Evolutionary conservation across 2,113 vertebrate species (phyloP), one percentile per base, ranked within the genome.

Genomic region (Morone chrysops): DNA sequence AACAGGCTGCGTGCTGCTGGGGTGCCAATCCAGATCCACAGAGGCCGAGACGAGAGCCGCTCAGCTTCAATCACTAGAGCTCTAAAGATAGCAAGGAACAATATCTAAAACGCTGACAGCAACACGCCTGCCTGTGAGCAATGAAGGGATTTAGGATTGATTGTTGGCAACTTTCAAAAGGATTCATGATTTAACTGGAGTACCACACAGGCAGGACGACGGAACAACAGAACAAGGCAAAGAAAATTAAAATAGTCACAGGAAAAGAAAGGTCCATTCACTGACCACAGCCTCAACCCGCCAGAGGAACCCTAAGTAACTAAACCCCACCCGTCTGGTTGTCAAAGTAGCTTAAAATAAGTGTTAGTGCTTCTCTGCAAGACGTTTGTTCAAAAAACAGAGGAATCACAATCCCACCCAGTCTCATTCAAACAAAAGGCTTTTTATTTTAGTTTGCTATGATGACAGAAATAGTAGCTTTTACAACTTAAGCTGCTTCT

Each of bases 1-100:
- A 91, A 86, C 66, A 1, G 69, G 78, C 80, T 7, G 80, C 20
- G n/a, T 54, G 82, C 72, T 62, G 76, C 78, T 16, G 7, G 31
- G 67, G 69, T 36, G 75, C 73, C 7, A 84, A 81, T 84, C 81
- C 83, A 77, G n/a, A 71, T 54, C 83, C 84, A 69, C 10, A 47
- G n/a, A 74, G 47, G 14, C 10, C 7, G 3, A 73, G 53, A 22
- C 22, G 22, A 57, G 48, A 75, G 50, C 43, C n/a, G 16, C 48
- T 3, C 10, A 7, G 36, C 79, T 36, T 75, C 59, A 65, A 13
- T n/a, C 57, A 13, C 31, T 8, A 8, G 4, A 10, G 17, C 6
- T 20, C 75, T 74, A 56, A 87, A 77, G 43, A 85, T 68, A 85
- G 69, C 11, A 13, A 25, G 31, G 18, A 67, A 77, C 70, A n/a